Base-by-base conservation (phyloP, 92 coral and sea anemone genomes). In the Heteractis magnifica region DNA sequence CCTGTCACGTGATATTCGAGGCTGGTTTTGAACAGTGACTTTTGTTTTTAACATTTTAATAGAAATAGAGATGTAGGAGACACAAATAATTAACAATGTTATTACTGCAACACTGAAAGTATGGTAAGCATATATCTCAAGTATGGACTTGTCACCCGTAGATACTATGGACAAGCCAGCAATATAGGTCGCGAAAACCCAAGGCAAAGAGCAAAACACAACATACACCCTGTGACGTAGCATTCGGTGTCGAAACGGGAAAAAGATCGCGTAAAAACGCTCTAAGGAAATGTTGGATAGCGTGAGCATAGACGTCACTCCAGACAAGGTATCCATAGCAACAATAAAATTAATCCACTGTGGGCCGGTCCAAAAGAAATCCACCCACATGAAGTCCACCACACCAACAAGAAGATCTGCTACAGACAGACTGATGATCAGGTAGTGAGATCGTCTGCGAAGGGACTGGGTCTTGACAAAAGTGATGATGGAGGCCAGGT, bases 1-100 rank as follows among this genome's bases (percentile, higher is more conserved):
- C 26, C 48, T 53, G 56, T 85, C 88, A 3, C 88, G 88, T 4
- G 72, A 51, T 49, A 59, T 12, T n/a, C 75, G 88, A 65, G 65
- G 50, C 65, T 71, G 83, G 34, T 78, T 52, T 49, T 84, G 79
- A 41, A 76, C 76, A 12, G 65, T 71, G 14, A 77, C 77, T 65
- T 81, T 81, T 6, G 68, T 70, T 18, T 80, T 72, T 64, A 75
- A 12, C 16, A 81, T 71, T 50, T 81, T 81, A 16, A 81, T 20
- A 18, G 77, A 77, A 41, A 81, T 81, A 52, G 62, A 23, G 58
- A 65, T 65, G 49, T 80, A 80, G 6, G 75, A 80, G 15, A 14
- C 10, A 8, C 23, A n/a, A 12, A 81, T 51, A 26, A 70, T 23
- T 10, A 81, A 21, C 4, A 81, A 21, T 10, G 84, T 77, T 8